Evolutionary conservation across 2,888 invertebrate species (phyloP), one percentile per base, ranked within the genome.

Genomic region (Andrena haemorrhoa): DNA sequence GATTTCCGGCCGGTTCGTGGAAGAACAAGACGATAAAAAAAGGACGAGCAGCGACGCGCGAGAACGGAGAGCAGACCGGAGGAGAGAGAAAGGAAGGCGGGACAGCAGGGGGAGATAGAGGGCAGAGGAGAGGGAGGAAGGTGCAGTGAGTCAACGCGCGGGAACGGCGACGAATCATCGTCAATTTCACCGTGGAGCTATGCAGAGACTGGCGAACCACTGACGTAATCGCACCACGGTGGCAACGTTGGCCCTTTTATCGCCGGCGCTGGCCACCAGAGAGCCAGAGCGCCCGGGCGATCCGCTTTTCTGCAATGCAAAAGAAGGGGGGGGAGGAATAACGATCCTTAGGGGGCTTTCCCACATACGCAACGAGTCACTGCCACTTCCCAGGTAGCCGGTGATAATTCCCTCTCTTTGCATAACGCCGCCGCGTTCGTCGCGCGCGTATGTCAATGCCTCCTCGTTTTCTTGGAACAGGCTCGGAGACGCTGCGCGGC

Each of bases 1-100:
- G 66, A 88, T 83, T 88, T 88, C 88, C 88, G 88, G 88, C 56
- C 77, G 83, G 71, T 88, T 88, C 88, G 80, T 76, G 85, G 86
- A 88, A 88, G 85, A 83, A 75, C 75, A 60, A 29, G 61, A 64
- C 61, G 74, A 88, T 75, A 84, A 78, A 70, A 68, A 78, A 75
- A 74, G 56, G 70, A 70, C 64, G 71, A 69, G 64, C 69, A 68
- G 63, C n/a, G 47, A 33, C 47, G 16, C n/a, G 49, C 26, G 63
- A 26, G 61, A 75, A 78, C 74, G 70, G 64, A 51, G 58, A 75
- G 51, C 49, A 47, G 26, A 70, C 75, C 33, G 23, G 12, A 58
- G 56, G n/a, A 20, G 20, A 49, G 47, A 63, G 68, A 10, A 23
- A 69, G 23, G 29, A 23, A 69, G 61, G 51, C 0, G n/a, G 8